These are phyloP conservation scores for Channa argus DNA, from an alignment of 2,113 vertebrate species.

Conservation along the genomic window DNA sequence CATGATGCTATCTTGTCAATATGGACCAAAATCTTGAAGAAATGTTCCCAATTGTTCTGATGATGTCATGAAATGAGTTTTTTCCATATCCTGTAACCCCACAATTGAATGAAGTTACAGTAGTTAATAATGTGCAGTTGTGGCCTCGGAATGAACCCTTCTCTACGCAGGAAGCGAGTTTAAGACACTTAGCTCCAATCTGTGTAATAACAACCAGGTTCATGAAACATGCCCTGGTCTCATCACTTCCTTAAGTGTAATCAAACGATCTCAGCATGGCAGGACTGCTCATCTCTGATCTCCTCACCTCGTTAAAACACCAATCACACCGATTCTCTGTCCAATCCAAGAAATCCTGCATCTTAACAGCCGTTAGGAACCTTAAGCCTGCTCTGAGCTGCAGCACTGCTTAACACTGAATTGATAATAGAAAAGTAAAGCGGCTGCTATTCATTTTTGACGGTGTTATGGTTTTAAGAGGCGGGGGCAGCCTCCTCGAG, in stretches of 20 bases:
- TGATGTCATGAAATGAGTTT: background rate
- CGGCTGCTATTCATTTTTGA: conserved; percentile 73
- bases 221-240: background rate
- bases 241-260: conserved; percentile 36
- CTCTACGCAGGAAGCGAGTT: too few relatives aligned
- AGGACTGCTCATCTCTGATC: conserved; percentile 12
- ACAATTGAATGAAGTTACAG: background rate
- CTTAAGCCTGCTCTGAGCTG: conserved; percentile 77
- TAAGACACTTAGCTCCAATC: too few relatives aligned
- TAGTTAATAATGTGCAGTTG: background rate
- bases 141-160: background rate
- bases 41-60: too few relatives aligned
- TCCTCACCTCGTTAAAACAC: conserved; percentile 55
- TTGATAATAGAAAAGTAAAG: conserved; percentile 80
- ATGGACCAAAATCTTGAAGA: too few relatives aligned
- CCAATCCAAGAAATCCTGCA: conserved; percentile 56
- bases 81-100: background rate
- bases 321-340: conserved; percentile 22
- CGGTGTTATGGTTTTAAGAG: conserved; percentile 52
- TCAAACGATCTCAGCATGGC: conserved; percentile 1
- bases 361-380: conserved; percentile 76
- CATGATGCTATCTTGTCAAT: too few relatives aligned
- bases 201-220: too few relatives aligned
- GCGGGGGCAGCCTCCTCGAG: conserved; percentile 22
- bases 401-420: conserved; percentile 57